A percentile compares a stretch with the other conserved stretches of the same genome.
Conservation (phyloP, 2,797 vertebrate genomes). For the Chromobotia macracanthus region DNA sequence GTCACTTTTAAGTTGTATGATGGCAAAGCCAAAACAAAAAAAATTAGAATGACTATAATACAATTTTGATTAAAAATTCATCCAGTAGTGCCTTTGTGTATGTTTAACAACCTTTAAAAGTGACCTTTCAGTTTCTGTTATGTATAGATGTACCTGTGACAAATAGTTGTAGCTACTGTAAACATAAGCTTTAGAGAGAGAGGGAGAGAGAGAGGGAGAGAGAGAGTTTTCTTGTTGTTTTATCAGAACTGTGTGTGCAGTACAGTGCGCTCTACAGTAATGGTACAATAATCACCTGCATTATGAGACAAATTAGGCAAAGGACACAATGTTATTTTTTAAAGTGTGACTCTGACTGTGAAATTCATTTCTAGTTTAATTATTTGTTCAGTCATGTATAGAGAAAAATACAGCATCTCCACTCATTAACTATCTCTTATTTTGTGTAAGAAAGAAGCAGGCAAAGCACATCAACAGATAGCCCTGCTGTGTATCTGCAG, state of each 20-base stretch:
- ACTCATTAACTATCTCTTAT: background rate
- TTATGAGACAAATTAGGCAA: slow-evolving; percentile 3
- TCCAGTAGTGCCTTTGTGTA: background rate
- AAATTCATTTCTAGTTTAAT: slow-evolving; percentile 10
- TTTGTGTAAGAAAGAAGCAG: background rate
- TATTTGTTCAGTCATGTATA: slow-evolving; percentile 16
- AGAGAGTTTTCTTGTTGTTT: no score
- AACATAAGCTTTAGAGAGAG: no score
- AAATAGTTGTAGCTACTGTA: background rate
- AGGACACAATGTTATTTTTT: background rate
- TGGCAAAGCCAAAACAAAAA: background rate
- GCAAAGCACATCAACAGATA: background rate
- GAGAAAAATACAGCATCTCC: background rate
- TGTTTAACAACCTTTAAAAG: background rate
- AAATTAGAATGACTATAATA: background rate
- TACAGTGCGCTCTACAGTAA: no score
- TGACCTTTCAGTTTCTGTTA: background rate
- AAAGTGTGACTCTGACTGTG: slow-evolving; percentile 18
- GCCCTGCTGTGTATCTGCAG: background rate
- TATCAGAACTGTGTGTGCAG: background rate
- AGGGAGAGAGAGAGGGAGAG: no score
- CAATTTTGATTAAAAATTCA: background rate
- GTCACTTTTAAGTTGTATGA: background rate
- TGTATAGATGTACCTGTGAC: background rate
- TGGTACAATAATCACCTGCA: background rate